Percentiles rank a stretch among this genome's conserved stretches.
Conservation (phyloP, 1,140 invertebrate genomes). For the Microplitis demolitor region DNA sequence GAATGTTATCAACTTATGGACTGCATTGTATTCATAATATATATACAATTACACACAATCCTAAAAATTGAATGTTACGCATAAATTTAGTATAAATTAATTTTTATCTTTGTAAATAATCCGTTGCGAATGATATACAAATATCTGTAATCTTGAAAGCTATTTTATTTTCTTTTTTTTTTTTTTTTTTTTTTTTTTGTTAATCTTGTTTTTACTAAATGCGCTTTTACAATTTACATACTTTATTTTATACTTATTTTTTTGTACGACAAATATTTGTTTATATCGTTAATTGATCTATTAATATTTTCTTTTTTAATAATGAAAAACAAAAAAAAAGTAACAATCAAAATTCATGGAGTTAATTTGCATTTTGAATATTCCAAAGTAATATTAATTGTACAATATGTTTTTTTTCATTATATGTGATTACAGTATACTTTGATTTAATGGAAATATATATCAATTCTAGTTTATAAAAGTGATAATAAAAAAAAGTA, state of each 20-base stretch:
- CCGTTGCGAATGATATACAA: constrained; percentile 19
- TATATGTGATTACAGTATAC: not conserved
- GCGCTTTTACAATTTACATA: constrained; percentile 8
- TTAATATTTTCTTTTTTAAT: not conserved
- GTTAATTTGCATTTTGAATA: not conserved
- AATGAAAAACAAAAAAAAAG: not conserved
- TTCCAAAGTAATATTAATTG: not conserved
- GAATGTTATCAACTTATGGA: constrained; percentile 63
- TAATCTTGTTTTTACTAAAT: not conserved
- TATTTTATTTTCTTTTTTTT: not conserved
- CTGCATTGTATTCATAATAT: constrained; percentile 57
- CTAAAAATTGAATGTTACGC: constrained; percentile 59
- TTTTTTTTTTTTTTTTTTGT: constrained; percentile 22
- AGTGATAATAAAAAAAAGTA: constrained; percentile 25
- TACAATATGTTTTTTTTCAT: not conserved
- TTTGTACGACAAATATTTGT: constrained; percentile 16
- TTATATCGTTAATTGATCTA: not conserved
- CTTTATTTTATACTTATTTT: constrained; percentile 3
- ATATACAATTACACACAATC: constrained; percentile 60
- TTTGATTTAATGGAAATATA: constrained; percentile 22
- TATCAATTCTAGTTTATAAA: constrained; percentile 1
- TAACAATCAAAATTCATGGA: not conserved
- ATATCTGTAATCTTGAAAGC: not conserved
- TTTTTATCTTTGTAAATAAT: constrained; percentile 45
- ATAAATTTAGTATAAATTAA: constrained; percentile 57